Evolutionary conservation across 2,797 vertebrate genomes (phyloP).

Genomic region (Rhynchotus rufescens): DNA sequence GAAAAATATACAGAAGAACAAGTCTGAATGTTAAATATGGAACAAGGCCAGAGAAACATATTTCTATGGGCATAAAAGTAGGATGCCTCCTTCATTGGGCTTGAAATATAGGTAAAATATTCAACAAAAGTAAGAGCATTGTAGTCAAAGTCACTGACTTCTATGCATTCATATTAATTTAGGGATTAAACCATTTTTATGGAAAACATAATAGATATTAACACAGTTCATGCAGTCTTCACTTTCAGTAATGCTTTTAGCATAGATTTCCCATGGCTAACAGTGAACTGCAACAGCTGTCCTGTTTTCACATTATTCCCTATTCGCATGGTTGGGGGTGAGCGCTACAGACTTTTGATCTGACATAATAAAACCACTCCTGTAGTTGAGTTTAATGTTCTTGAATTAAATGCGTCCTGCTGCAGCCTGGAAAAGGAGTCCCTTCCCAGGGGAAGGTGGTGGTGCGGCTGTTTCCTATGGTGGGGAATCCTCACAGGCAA

Average conservation of each 20-base stretch:
- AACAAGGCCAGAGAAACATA: not conserved
- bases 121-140: not conserved
- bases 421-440: not conserved
- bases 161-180: not conserved
- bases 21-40: accelerated
- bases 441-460: not conserved
- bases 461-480: not conserved
- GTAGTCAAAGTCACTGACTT: not conserved
- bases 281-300: not conserved
- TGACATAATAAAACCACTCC: not conserved
- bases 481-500: not conserved
- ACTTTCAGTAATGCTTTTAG: not conserved
- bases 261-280: not conserved
- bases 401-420: not conserved
- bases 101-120: not conserved
- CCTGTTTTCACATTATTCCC: not conserved
- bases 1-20: not conserved
- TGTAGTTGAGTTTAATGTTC: not conserved
- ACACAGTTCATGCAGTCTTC: not conserved
- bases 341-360: not conserved
- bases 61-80: not conserved
- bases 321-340: not conserved
- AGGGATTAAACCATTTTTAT: not conserved
- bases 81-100: not conserved
- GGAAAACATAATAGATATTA: not conserved